These are phyloP conservation scores for Halcyon malimbica DNA, from an alignment of 2,113 vertebrate genomes.

Conservation along the genomic window DNA sequence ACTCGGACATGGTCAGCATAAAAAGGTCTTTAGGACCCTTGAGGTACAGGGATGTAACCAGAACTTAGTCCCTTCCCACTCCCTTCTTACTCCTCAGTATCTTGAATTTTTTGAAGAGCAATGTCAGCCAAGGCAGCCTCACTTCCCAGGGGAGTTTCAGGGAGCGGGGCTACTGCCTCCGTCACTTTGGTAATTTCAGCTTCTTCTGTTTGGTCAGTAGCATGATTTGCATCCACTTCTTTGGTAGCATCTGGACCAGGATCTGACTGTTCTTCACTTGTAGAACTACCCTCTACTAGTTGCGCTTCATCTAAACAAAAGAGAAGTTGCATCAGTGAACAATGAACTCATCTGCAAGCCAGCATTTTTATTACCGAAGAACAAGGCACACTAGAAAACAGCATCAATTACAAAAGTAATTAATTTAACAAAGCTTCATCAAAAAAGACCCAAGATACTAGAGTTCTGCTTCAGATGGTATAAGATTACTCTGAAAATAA, in stretches of 20 bases:
- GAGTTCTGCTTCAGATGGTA: neutral
- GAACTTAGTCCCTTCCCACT: neutral
- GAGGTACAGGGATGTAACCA: neutral
- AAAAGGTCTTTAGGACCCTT: neutral
- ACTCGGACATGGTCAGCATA: neutral
- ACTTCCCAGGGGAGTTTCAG: neutral
- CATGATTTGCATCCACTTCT: neutral
- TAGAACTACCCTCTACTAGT: conserved; percentile 8
- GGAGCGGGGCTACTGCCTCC: neutral
- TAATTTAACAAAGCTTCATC: neutral
- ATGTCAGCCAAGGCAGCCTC: conserved; percentile 3
- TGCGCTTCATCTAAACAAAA: conserved; percentile 53
- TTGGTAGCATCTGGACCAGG: neutral
- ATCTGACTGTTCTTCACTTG: conserved; percentile 43
- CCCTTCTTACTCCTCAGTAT: conserved; percentile 65
- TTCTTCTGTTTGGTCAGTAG: neutral
- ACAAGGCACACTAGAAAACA: neutral
- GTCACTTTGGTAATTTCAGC: conserved; percentile 7
- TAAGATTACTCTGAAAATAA: neutral
- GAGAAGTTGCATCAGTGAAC: neutral
- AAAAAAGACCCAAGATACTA: neutral
- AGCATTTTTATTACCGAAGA: neutral
- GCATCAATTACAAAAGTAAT: neutral
- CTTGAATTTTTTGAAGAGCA: conserved; percentile 29
- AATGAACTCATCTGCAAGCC: neutral